Conservation (phyloP, 2,888 invertebrate genomes). For the Neocrepidodera transversa region DNA sequence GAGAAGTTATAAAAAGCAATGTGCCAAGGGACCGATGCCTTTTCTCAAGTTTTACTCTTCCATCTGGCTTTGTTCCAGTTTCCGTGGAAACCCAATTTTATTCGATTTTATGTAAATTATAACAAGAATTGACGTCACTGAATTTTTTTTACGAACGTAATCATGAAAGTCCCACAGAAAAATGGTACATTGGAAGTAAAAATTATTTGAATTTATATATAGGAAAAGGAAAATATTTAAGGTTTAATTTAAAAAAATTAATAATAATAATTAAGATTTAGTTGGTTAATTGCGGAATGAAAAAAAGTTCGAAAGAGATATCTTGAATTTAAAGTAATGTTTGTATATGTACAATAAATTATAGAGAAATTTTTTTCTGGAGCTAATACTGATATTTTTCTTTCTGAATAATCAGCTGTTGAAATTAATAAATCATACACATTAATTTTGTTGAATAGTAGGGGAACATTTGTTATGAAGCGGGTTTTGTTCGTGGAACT, state of each 20-base stretch:
- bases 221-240: background rate
- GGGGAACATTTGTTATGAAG: conserved; percentile 34
- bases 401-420: too few relatives aligned
- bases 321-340: too few relatives aligned
- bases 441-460: conserved; percentile 34
- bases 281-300: too few relatives aligned
- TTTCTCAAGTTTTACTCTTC: conserved; percentile 8
- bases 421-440: conserved; percentile 29
- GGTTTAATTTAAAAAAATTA: too few relatives aligned
- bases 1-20: background rate
- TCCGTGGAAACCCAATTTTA: conserved; percentile 36
- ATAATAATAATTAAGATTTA: too few relatives aligned
- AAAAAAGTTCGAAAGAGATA: too few relatives aligned
- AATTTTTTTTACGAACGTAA: conserved; percentile 15
- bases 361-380: too few relatives aligned
- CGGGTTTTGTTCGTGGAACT: too few relatives aligned
- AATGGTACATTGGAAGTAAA: conserved; percentile 2
- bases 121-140: conserved; percentile 31
- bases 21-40: conserved; percentile 9
- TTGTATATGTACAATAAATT: too few relatives aligned
- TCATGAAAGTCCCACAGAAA: conserved; percentile 6
- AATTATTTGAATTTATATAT: conserved; percentile 14
- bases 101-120: conserved; percentile 30
- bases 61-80: conserved; percentile 12
- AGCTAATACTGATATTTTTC: too few relatives aligned